phyloP scores from a whole-genome alignment of 2,113 vertebrate genomes.

The Solea senegalensis region DNA sequence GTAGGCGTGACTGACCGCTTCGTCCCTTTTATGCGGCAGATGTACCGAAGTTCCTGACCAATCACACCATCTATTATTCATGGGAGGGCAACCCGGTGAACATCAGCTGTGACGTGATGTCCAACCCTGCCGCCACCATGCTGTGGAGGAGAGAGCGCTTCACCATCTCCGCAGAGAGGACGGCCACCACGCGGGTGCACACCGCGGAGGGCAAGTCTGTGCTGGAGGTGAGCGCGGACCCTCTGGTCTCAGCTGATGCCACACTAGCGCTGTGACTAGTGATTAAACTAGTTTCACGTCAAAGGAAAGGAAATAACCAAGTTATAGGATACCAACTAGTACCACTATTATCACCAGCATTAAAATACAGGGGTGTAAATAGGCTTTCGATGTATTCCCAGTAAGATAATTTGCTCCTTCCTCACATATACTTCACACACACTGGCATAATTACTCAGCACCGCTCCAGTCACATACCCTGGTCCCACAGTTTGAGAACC shows the following conservation, averaged over 20 bases:
- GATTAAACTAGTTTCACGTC: too few relatives aligned
- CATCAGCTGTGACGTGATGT: conserved; percentile 94
- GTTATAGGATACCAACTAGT: too few relatives aligned
- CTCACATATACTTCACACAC: too few relatives aligned
- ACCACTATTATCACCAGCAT: too few relatives aligned
- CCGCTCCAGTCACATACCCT: too few relatives aligned
- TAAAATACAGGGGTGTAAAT: too few relatives aligned
- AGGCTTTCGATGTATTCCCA: too few relatives aligned
- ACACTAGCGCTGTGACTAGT: too few relatives aligned
- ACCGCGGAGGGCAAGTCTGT: conserved; percentile 86
- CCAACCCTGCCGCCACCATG: conserved; percentile 92
- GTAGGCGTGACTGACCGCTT: background rate
- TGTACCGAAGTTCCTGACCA: conserved; percentile 93
- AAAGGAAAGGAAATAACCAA: too few relatives aligned
- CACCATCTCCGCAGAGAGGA: conserved; percentile 88
- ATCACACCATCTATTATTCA: conserved; percentile 94
- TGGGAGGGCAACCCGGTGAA: conserved; percentile 99
- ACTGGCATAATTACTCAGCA: too few relatives aligned
- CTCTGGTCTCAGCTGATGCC: background rate
- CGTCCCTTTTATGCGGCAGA: conserved; percentile 76
- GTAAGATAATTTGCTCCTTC: too few relatives aligned
- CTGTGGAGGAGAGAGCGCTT: conserved; percentile 93
- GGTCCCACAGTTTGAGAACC: too few relatives aligned
- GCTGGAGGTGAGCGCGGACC: conserved; percentile 85
- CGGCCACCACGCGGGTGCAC: conserved; percentile 87